Percentiles rank a stretch among this genome's conserved stretches.
These are phyloP conservation scores for Saccostrea echinata DNA, from an alignment of 1,140 invertebrate species.

Conservation along the genomic window DNA sequence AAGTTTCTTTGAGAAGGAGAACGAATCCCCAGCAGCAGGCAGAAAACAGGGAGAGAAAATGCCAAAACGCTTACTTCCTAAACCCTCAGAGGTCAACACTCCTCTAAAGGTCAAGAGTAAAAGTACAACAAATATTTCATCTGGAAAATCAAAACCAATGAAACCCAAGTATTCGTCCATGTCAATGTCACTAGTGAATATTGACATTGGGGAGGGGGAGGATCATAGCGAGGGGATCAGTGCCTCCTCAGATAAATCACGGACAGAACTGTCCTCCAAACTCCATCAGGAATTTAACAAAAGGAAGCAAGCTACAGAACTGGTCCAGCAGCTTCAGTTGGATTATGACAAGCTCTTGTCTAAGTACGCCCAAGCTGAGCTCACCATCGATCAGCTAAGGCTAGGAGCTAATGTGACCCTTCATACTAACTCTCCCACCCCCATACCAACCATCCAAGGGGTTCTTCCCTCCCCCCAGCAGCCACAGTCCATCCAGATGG, in stretches of 20 bases:
- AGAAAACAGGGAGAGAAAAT: conserved; percentile 63
- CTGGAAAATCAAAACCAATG: conserved; percentile 64
- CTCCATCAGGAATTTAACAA: conserved; percentile 73
- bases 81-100: conserved; percentile 65
- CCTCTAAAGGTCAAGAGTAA: conserved; percentile 72
- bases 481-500: conserved; percentile 66
- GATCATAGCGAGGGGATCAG: conserved; percentile 62
- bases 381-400: conserved; percentile 79
- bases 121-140: conserved; percentile 67
- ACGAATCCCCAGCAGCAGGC: conserved; percentile 48
- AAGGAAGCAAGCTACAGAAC: conserved; percentile 74
- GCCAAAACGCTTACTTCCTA: conserved; percentile 71
- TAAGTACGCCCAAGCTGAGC: conserved; percentile 79
- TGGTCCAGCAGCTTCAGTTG: conserved; percentile 78
- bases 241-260: conserved; percentile 62
- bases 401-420: conserved; percentile 76
- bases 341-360: conserved; percentile 77
- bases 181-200: conserved; percentile 55
- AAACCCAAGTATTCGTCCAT: conserved; percentile 72
- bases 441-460: conserved; percentile 66
- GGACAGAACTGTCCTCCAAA: conserved; percentile 69
- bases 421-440: conserved; percentile 74
- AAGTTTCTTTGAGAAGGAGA: conserved; percentile 66
- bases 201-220: conserved; percentile 60
- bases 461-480: conserved; percentile 65